These are phyloP conservation scores for Pocota personata DNA, from an alignment of 2,888 invertebrate genomes.

Conservation along the genomic window DNA sequence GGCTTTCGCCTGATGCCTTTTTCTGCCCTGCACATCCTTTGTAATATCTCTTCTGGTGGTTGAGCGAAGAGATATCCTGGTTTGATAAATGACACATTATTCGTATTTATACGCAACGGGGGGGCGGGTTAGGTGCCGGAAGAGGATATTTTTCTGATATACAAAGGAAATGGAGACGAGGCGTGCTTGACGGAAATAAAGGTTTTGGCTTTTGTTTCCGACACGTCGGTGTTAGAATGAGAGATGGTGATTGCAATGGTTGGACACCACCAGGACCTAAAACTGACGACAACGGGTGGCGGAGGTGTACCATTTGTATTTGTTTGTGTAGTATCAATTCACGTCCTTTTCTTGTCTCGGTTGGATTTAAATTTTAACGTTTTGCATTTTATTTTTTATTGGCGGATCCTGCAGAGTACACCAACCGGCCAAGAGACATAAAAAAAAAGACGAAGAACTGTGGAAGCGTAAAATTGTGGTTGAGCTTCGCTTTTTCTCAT, in stretches of 20 bases:
- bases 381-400: conserved; percentile 26
- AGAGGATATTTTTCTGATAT: neutral
- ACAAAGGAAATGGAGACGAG: conserved; percentile 32
- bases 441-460: conserved; percentile 11
- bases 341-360: conserved; percentile 8
- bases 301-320: conserved; percentile 49
- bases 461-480: conserved; percentile 61
- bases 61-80: conserved; percentile 46
- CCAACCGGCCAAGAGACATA: neutral
- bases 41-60: conserved; percentile 42
- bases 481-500: neutral
- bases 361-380: conserved; percentile 54
- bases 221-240: conserved; percentile 50
- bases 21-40: conserved; percentile 40
- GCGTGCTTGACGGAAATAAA: conserved; percentile 65
- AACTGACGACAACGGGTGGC: conserved; percentile 10
- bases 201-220: conserved; percentile 59
- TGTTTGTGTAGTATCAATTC: conserved; percentile 4
- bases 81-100: conserved; percentile 72
- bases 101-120: conserved; percentile 52
- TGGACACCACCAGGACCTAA: neutral
- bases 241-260: conserved; percentile 60
- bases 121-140: neutral
- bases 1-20: conserved; percentile 44
- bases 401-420: neutral